These are phyloP conservation scores for Timema podura DNA, from an alignment of 2,888 invertebrate species.

Conservation along the genomic window DNA sequence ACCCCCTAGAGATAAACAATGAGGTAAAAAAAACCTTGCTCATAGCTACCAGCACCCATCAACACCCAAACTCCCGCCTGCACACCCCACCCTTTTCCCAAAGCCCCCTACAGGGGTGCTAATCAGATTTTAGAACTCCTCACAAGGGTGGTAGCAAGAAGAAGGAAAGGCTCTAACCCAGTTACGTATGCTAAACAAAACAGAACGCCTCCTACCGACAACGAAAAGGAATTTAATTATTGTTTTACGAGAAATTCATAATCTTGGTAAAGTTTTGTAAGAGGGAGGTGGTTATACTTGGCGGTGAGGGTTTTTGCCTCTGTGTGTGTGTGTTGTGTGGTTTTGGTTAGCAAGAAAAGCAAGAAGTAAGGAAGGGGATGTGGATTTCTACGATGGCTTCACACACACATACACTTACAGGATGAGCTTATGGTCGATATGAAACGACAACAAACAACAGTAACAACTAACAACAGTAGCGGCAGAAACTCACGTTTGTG, in stretches of 20 bases:
- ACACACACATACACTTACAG: conserved; percentile 4
- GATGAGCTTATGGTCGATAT: background rate
- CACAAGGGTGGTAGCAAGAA: background rate
- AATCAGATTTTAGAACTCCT: conserved; percentile 10
- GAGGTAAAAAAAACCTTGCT: too few relatives aligned
- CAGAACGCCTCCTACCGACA: conserved; percentile 16
- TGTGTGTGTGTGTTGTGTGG: conserved; percentile 1
- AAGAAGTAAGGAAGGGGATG: background rate
- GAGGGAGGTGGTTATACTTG: background rate
- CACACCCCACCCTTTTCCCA: background rate
- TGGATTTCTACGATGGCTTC: too few relatives aligned
- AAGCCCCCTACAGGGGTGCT: background rate
- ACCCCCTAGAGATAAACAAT: too few relatives aligned
- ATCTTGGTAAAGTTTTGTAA: conserved; percentile 26
- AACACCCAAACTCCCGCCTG: background rate
- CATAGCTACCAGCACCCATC: too few relatives aligned
- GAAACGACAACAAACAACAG: too few relatives aligned
- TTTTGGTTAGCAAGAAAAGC: background rate
- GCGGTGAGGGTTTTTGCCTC: background rate
- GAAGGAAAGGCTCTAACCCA: conserved; percentile 22
- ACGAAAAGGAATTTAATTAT: conserved; percentile 31
- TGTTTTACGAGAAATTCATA: conserved; percentile 31
- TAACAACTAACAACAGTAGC: too few relatives aligned
- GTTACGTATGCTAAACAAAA: conserved; percentile 30
- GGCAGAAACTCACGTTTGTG: too few relatives aligned